Evolutionary conservation across 2,888 invertebrate genomes (phyloP).

Genomic region (Ectobius pallidus): DNA sequence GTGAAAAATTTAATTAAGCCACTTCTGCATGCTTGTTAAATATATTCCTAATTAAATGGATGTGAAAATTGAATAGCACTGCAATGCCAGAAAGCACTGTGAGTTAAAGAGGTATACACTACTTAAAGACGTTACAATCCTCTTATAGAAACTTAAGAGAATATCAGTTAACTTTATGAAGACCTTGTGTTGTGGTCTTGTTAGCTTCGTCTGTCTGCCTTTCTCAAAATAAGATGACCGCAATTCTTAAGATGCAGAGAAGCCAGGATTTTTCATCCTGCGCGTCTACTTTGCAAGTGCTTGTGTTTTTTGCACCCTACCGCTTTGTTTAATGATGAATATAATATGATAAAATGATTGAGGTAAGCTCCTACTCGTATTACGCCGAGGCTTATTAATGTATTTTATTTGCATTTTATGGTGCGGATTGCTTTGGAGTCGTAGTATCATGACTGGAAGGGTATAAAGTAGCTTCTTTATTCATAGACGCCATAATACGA

Average conservation of each 20-base stretch:
- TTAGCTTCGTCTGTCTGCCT: neutral
- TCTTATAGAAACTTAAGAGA: conserved; percentile 13
- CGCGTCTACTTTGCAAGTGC: neutral
- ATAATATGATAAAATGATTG: neutral
- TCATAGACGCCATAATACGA: neutral
- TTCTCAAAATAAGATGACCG: conserved; percentile 10
- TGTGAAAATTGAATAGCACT: neutral
- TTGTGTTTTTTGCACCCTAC: neutral
- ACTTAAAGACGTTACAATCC: conserved; percentile 8
- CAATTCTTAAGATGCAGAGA: conserved; percentile 4
- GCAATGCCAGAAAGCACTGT: neutral
- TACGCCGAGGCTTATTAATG: neutral
- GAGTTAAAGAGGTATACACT: neutral
- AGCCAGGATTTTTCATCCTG: neutral
- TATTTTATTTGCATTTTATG: neutral
- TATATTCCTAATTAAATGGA: neutral
- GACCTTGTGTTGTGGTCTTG: conserved; percentile 12
- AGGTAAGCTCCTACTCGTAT: neutral
- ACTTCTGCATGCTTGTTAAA: too few relatives aligned
- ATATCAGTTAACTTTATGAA: neutral
- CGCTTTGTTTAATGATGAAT: neutral
- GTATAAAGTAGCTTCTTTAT: neutral
- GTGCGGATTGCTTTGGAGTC: neutral
- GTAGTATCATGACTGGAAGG: neutral
- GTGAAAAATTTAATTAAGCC: too few relatives aligned